Evolutionary conservation across 2,113 vertebrate species (phyloP), one percentile per base, ranked within the genome.

Genomic region (Brienomyrus brachyistius): DNA sequence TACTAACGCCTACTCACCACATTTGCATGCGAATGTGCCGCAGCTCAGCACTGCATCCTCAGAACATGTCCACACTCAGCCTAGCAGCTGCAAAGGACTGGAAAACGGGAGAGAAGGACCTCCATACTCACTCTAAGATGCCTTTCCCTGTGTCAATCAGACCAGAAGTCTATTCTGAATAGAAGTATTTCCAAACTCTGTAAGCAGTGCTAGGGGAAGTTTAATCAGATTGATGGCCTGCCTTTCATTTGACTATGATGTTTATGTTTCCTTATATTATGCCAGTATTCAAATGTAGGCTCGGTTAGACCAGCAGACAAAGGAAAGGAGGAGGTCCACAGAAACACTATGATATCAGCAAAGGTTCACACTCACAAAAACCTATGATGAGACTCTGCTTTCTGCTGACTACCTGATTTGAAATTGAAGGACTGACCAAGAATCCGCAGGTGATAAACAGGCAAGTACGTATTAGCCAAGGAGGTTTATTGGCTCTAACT

Each of bases 211-310:
- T 45, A 56, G 80, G 54, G 89, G 43, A 90, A 89, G 85, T 90
- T 88, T 89, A 89, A 31, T 43, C 90, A 88, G 50, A 56, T 86
- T 27, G 77, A 50, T 19, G 48, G 23, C 40, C 77, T 54, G 74
- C 50, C n/a, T 35, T 56, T 89, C 91, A 91, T 91, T 90, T 91
- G 91, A 89, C 82, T 91, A 87, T 54, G n/a, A 82, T 45, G 87
- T 56, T 88, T 54, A 77, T 85, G 82, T 88, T 90, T 91, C 89
- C 89, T 86, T 40, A 56, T 90, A 77, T 86, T 89, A 86, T 87
- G 31, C 77, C 89, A 91, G 89, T 90, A 91, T 90, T 91, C 89
- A 91, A 91, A 91, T 91, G 43, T 82, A 47, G 50, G 17, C 43
- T 27, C 21, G 27, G 45, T 17, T 23, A 48, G 40, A 10, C 47